These are phyloP conservation scores for Ptychobarbus kaznakovi DNA, from an alignment of 2,797 vertebrate species.

Conservation along the genomic window DNA sequence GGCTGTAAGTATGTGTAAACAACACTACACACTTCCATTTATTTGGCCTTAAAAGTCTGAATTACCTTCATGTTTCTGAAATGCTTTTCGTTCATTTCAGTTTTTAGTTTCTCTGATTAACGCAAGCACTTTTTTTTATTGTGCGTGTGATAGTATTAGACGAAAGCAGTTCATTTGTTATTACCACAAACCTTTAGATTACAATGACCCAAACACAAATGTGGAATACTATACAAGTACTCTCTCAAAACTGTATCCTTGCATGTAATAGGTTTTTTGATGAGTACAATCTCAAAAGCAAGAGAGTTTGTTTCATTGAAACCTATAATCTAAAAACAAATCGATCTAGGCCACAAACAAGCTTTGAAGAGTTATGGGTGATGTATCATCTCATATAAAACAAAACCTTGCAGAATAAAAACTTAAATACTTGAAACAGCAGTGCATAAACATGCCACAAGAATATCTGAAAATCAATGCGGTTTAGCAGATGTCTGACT, in stretches of 20 bases:
- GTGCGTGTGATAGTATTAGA: not conserved
- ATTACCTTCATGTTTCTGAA: slow-evolving; percentile 17
- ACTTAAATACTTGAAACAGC: not conserved
- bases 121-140: not conserved
- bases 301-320: not conserved
- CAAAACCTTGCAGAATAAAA: not conserved
- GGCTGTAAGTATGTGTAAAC: slow-evolving; percentile 57
- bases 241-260: not conserved
- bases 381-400: not conserved
- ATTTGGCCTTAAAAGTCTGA: slow-evolving; percentile 12
- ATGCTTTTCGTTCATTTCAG: not conserved
- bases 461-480: not conserved
- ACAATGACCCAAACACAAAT: not conserved
- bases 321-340: slow-evolving; percentile 10
- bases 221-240: not conserved
- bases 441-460: not conserved
- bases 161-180: not conserved
- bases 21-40: slow-evolving; percentile 50
- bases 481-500: not conserved
- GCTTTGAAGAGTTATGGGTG: not conserved
- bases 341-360: not conserved
- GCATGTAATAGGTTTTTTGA: not conserved
- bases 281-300: not conserved
- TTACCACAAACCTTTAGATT: not conserved
- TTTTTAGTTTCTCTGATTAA: slow-evolving; percentile 1